Evolutionary conservation across 1,140 invertebrate genomes (phyloP).

Genomic region (Bombus ignitus): DNA sequence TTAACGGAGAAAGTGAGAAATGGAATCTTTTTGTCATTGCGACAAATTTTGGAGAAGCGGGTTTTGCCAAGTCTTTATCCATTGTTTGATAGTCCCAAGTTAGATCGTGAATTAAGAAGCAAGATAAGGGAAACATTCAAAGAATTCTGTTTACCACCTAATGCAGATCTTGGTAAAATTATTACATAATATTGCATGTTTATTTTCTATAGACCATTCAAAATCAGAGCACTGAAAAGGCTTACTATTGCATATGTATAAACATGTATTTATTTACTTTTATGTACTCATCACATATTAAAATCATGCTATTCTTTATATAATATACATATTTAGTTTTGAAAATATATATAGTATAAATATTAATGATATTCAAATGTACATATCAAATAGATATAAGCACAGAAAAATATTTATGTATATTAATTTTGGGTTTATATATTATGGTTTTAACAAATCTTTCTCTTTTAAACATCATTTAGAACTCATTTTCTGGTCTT

Average conservation of each 20-base stretch:
- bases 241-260: conserved; percentile 8
- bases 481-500: conserved; percentile 1
- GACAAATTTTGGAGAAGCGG: conserved; percentile 96
- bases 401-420: neutral
- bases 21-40: conserved; percentile 96
- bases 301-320: conserved; percentile 1
- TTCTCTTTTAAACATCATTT: neutral
- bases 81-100: conserved; percentile 95
- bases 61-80: conserved; percentile 94
- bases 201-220: neutral
- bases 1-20: conserved; percentile 92
- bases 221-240: conserved; percentile 14
- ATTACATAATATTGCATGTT: conserved; percentile 38
- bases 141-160: conserved; percentile 91
- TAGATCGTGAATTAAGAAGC: conserved; percentile 93
- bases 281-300: neutral
- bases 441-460: conserved; percentile 3
- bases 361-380: neutral
- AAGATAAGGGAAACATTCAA: conserved; percentile 95
- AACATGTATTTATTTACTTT: no score
- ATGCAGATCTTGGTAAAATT: conserved; percentile 79
- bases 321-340: conserved; percentile 8
- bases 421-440: conserved; percentile 17
- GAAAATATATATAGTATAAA: neutral
- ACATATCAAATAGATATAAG: conserved; percentile 6